Evolutionary conservation across 2,113 vertebrate species (phyloP).

Genomic region (Sturnira hondurensis): DNA sequence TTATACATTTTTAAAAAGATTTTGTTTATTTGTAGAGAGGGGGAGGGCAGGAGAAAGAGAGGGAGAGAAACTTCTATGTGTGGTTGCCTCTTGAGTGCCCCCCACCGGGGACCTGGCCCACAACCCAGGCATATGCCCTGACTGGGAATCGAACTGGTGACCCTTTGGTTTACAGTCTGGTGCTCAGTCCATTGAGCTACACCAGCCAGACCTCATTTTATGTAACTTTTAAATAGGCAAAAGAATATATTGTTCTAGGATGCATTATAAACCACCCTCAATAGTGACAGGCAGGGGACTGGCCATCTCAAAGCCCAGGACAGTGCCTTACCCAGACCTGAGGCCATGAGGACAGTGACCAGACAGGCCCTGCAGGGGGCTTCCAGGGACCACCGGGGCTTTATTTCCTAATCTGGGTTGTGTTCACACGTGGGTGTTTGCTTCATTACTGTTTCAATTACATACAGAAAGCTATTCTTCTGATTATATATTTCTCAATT

Average conservation of each 20-base stretch:
- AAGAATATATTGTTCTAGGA: neutral
- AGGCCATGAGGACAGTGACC: rapidly evolving
- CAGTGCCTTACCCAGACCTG: neutral
- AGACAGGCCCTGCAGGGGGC: neutral
- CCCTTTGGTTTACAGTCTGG: too few relatives aligned
- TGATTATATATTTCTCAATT: neutral
- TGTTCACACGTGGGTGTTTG: neutral
- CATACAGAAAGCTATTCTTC: neutral
- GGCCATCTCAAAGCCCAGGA: neutral
- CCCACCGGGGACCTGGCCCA: too few relatives aligned
- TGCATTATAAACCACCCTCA: neutral
- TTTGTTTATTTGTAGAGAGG: too few relatives aligned
- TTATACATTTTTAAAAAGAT: neutral
- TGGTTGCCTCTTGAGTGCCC: too few relatives aligned
- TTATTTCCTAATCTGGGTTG: neutral
- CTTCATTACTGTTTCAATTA: constrained; percentile 2
- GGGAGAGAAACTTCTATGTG: too few relatives aligned
- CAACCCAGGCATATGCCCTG: too few relatives aligned
- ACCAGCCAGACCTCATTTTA: too few relatives aligned
- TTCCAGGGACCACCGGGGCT: neutral
- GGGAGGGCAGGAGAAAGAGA: too few relatives aligned
- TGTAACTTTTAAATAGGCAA: neutral
- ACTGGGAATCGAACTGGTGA: too few relatives aligned
- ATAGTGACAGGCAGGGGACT: neutral
- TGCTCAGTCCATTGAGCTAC: too few relatives aligned